phyloP scores from a whole-genome alignment of 1,140 invertebrate genomes.

The Scaptomyza hsui region DNA sequence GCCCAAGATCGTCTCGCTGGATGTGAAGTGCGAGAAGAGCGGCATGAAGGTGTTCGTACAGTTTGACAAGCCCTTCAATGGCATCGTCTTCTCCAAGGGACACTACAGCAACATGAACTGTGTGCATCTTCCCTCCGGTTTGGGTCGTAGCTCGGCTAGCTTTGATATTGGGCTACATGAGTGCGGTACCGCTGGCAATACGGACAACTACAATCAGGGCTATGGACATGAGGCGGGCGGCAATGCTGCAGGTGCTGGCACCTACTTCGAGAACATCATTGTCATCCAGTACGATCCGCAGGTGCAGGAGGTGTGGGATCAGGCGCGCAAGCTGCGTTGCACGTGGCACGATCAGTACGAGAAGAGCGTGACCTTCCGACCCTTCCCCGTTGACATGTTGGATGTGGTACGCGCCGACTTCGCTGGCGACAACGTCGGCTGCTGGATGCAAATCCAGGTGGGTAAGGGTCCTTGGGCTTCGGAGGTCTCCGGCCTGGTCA shows the following conservation, averaged over 20 bases:
- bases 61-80: constrained; percentile 97
- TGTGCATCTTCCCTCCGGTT: constrained; percentile 94
- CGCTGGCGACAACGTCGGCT: constrained; percentile 97
- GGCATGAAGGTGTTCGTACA: constrained; percentile 96
- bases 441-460: constrained; percentile 97
- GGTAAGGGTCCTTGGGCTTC: constrained; percentile 98
- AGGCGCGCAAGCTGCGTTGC: constrained; percentile 95
- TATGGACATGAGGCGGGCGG: constrained; percentile 88
- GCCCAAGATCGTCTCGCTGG: constrained; percentile 95
- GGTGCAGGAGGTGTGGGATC: constrained; percentile 98
- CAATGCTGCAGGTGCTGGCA: constrained; percentile 89
- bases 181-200: constrained; percentile 95
- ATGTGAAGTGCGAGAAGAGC: constrained; percentile 97
- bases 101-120: constrained; percentile 96
- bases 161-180: constrained; percentile 96
- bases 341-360: constrained; percentile 98
- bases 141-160: constrained; percentile 93
- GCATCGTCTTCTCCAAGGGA: constrained; percentile 96
- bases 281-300: constrained; percentile 97
- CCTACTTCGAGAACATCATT: constrained; percentile 97
- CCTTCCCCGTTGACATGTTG: constrained; percentile 97
- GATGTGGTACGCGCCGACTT: constrained; percentile 97
- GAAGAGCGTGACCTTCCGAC: constrained; percentile 96
- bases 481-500: constrained; percentile 96
- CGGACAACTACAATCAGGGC: constrained; percentile 93